Evolutionary conservation across 2,888 invertebrate species (phyloP), one percentile per base, ranked within the genome.

Genomic region (Folsomia manolachei): DNA sequence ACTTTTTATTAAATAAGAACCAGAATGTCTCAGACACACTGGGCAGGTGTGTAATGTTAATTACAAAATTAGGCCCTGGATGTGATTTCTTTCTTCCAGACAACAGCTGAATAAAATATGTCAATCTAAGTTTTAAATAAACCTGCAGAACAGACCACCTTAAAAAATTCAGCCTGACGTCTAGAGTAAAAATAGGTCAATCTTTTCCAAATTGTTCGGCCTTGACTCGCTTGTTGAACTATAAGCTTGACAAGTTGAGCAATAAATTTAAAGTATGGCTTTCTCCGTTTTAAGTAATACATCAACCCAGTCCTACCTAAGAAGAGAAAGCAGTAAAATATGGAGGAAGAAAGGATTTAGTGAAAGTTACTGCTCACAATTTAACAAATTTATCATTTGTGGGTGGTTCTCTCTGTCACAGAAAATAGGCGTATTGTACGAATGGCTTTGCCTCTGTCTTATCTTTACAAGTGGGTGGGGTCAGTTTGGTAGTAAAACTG

Each of bases 181-280:
- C n/a, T n/a, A n/a, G n/a, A n/a, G n/a, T n/a, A n/a, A n/a, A n/a
- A n/a, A n/a, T n/a, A n/a, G n/a, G n/a, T n/a, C n/a, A n/a, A n/a
- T n/a, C n/a, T n/a, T n/a, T 9, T 39, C 39, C 39, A 9, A 4
- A 39, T 39, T 14, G 7, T 39, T 14, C 39, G 14, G 14, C 39
- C 39, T 39, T 39, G 39, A 39, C 4, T 39, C 39, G 39, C n/a
- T 39, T 14, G 39, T 14, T 14, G 39, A 39, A 4, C 56, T 56
- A 14, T 56, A 18, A 19, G 21, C 56, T 56, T 56, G 18, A 56
- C 39, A 39, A 39, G 18, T 56, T 19, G 7, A 7, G 56, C 21
- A 56, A 56, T 56, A 56, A 56, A 56, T 56, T 19, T 56, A 56
- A 56, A 56, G n/a, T 56, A 56, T 56, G 18, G 56, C 56, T 56